phyloP scores from a whole-genome alignment of 2,888 invertebrate species.

The Rhingia rostrata region DNA sequence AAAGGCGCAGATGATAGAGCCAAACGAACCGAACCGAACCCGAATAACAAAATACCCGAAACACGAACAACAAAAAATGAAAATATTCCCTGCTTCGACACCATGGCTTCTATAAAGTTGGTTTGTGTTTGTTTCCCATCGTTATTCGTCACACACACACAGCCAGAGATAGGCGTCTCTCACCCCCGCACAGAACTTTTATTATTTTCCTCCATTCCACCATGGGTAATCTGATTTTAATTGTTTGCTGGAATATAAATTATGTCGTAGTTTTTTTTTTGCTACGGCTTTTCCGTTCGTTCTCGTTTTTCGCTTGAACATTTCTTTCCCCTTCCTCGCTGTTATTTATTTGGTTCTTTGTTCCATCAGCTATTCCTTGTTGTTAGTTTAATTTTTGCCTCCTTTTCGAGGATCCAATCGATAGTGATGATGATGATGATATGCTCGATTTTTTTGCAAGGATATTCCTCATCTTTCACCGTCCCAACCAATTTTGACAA shows the following conservation, averaged over 20 bases:
- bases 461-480: constrained; percentile 1
- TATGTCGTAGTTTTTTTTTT: constrained; percentile 74
- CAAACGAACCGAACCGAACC: constrained; percentile 64
- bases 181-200: constrained; percentile 57
- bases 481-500: too few relatives aligned
- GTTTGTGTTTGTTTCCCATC: constrained; percentile 27
- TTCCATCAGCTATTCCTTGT: constrained; percentile 6
- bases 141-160: constrained; percentile 34
- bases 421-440: constrained; percentile 67
- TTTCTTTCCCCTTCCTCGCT: not conserved
- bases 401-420: constrained; percentile 61
- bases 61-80: constrained; percentile 55
- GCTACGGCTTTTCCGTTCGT: constrained; percentile 66
- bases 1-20: constrained; percentile 69
- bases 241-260: constrained; percentile 76
- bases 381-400: constrained; percentile 30
- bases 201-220: constrained; percentile 69
- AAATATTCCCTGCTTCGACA: constrained; percentile 12
- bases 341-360: constrained; percentile 20
- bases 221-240: constrained; percentile 76
- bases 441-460: constrained; percentile 52
- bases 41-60: constrained; percentile 20
- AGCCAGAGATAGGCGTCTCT: not conserved
- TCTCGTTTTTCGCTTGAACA: constrained; percentile 20
- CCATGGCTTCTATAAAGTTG: not conserved